Base-by-base conservation (phyloP, 2,797 vertebrate genomes). In the Tadarida brasiliensis region DNA sequence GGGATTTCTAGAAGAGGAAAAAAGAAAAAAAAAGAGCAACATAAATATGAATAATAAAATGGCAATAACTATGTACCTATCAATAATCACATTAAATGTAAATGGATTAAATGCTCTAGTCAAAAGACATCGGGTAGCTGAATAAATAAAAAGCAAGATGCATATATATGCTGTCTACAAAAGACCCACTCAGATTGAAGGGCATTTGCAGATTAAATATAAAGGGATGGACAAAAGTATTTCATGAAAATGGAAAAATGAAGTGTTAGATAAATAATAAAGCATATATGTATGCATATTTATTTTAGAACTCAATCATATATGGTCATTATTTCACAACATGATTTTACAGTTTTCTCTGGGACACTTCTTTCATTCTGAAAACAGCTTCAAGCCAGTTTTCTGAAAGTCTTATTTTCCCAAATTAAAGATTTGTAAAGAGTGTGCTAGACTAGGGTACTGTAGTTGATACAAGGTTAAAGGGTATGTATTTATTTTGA, bases 351-450 rank as follows among this genome's bases (percentile, higher is more conserved):
- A 49, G 15, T 81, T 81, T 89, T 56, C 33, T 89, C 8, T 77
- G 49, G 47, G 22, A 35, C 5, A 7, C 8, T 51, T 61, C 15
- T 85, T 91, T 96, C 14, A 22, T 54, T 90, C 44, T 56, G 47
- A 57, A 74, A 30, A 90, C 80, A 92, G 5, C 47, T 70, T 78
- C 67, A 67, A 16, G 15, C 19, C 28, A 17, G 20, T 14, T 78
- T 89, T 95, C 47, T 87, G 57, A 94, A 80, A 78, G 80, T 63
- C 56, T 84, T 90, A 22, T 76, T 89, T 94, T 54, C 28, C 28
- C 30, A 70, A 89, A 87, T 91, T 54, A 78, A 94, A 85, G 73
- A 92, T 49, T 78, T 68, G 0, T 47, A 78, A 82, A 90, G 73
- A 89, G 5, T 77, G 20, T 65, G 47, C 15, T 51, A 51, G 49